These are phyloP conservation scores for Plodia interpunctella DNA, from an alignment of 1,140 invertebrate genomes.

Conservation along the genomic window DNA sequence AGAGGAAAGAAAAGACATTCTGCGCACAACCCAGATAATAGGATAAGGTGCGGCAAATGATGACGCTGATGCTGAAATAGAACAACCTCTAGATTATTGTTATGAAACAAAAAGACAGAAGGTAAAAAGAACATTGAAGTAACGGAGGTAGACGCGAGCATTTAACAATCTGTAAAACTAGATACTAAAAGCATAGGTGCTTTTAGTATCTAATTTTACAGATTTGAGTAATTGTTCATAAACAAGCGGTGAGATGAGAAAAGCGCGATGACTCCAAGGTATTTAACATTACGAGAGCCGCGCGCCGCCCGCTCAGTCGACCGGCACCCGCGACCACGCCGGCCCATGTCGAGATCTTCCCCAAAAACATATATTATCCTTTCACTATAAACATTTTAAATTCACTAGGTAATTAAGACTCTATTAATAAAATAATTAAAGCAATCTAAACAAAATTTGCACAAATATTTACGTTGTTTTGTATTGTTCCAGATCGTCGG, in stretches of 20 bases:
- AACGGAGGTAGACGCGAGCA: too few species aligned
- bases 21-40: too few species aligned
- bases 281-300: constrained; percentile 60
- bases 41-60: too few species aligned
- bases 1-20: too few species aligned
- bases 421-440: constrained; percentile 14
- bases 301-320: constrained; percentile 58
- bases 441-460: constrained; percentile 7
- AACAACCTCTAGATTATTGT: too few species aligned
- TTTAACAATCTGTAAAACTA: too few species aligned
- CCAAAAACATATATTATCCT: constrained; percentile 14
- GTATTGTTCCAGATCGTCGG: constrained; percentile 17
- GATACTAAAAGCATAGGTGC: too few species aligned
- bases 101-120: too few species aligned
- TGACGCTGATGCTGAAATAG: too few species aligned
- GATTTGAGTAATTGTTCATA: constrained; percentile 37
- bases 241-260: constrained; percentile 48
- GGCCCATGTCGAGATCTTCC: constrained; percentile 32
- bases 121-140: too few species aligned
- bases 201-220: constrained; percentile 23
- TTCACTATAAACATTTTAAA: constrained; percentile 9
- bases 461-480: constrained; percentile 1
- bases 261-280: constrained; percentile 58
- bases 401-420: constrained; percentile 12
- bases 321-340: constrained; percentile 38